phyloP scores from a whole-genome alignment of 2,113 vertebrate genomes.

The Mobula birostris region DNA sequence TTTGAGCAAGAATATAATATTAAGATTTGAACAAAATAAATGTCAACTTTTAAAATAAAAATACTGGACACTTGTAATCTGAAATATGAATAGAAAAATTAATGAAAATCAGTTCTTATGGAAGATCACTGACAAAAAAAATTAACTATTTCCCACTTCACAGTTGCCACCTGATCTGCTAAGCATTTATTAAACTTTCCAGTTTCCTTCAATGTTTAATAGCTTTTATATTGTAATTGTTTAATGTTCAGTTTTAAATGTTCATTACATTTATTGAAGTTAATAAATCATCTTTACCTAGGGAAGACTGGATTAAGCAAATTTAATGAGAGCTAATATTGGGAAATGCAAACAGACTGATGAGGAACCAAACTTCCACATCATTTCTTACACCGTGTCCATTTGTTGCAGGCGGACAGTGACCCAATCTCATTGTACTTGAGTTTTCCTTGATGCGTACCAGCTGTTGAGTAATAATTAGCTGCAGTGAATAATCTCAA shows the following conservation, averaged over 20 bases:
- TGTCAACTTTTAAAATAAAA: too few species aligned
- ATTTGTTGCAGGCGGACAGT: neutral
- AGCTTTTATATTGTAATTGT: neutral
- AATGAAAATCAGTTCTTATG: too few species aligned
- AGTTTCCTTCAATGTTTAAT: neutral
- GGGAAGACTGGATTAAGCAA: neutral
- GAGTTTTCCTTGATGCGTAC: conserved; percentile 46
- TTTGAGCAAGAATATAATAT: neutral
- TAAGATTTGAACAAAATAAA: neutral
- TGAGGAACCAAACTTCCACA: neutral
- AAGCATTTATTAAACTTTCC: too few species aligned
- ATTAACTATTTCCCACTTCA: neutral
- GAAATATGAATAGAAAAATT: too few species aligned
- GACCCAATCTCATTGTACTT: conserved; percentile 42
- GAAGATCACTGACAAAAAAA: neutral
- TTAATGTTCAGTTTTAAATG: neutral
- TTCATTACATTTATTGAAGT: neutral
- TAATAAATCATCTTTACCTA: neutral
- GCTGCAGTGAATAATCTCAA: conserved; percentile 52
- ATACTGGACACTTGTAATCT: too few species aligned
- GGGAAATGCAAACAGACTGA: neutral
- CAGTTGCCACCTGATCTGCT: too few species aligned
- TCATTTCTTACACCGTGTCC: neutral
- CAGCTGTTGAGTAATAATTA: conserved; percentile 44
- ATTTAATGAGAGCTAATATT: neutral